Percentiles rank a stretch among this genome's conserved stretches.
phyloP scores from a whole-genome alignment of 2,113 vertebrate species.

The Blennius ocellaris region DNA sequence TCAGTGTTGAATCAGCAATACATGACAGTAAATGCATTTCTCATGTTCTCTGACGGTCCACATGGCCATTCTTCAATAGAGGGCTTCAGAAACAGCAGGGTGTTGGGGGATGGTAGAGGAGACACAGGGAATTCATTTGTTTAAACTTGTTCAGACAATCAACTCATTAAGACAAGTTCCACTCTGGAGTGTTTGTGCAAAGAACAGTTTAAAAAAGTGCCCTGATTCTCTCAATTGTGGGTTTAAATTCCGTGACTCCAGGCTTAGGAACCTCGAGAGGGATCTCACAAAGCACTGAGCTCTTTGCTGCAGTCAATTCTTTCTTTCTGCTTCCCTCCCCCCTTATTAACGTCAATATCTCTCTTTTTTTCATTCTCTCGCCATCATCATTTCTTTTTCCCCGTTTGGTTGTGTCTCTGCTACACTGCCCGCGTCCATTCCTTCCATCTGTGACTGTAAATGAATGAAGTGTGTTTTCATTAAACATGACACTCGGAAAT shows the following conservation, averaged over 20 bases:
- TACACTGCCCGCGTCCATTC: not conserved
- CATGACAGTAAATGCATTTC: slow-evolving; percentile 40
- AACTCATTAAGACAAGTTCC: not conserved
- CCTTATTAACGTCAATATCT: slow-evolving; percentile 13
- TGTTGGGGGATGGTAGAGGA: not conserved
- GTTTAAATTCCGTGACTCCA: slow-evolving; percentile 32
- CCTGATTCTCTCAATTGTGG: slow-evolving; percentile 29
- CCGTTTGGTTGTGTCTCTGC: slow-evolving; percentile 43
- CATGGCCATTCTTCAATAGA: not conserved
- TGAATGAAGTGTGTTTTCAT: slow-evolving; percentile 67
- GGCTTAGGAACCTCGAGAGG: slow-evolving; percentile 35
- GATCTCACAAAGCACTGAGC: slow-evolving; percentile 7
- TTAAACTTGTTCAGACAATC: slow-evolving; percentile 10
- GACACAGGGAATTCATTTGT: slow-evolving; percentile 21
- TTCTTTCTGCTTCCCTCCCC: slow-evolving; percentile 5
- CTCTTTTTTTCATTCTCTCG: not conserved
- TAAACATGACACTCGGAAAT: slow-evolving; percentile 72
- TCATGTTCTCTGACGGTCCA: slow-evolving; percentile 28
- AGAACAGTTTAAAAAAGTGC: slow-evolving; percentile 16
- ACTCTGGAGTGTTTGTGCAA: slow-evolving; percentile 25
- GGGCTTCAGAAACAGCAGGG: not conserved
- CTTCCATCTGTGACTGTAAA: slow-evolving; percentile 36
- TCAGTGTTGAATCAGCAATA: not conserved
- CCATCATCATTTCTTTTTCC: slow-evolving; percentile 19
- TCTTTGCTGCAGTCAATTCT: slow-evolving; percentile 3